A percentile compares a stretch with the other conserved stretches of the same genome.
These are phyloP conservation scores for Brotula barbata DNA, from an alignment of 2,797 vertebrate genomes.

Conservation along the genomic window DNA sequence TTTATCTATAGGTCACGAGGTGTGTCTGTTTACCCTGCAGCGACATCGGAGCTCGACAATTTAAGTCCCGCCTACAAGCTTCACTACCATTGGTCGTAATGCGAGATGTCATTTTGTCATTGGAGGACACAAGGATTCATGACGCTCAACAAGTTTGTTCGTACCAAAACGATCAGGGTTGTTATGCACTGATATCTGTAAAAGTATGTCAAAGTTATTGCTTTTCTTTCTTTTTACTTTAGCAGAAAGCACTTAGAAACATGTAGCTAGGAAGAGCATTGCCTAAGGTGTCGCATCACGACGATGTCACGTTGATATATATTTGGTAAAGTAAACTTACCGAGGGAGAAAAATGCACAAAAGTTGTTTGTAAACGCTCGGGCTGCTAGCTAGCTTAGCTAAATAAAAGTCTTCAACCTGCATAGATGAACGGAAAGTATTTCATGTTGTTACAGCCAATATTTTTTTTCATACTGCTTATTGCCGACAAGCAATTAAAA, in stretches of 20 bases:
- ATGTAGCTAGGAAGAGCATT: background rate
- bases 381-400: background rate
- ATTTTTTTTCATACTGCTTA: background rate
- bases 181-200: constrained; percentile 57
- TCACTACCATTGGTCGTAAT: constrained; percentile 36
- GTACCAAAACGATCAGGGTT: constrained; percentile 31
- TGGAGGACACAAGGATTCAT: constrained; percentile 10
- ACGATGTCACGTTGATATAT: constrained; percentile 13
- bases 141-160: constrained; percentile 39
- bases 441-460: background rate
- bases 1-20: constrained; percentile 12
- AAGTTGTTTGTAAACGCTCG: background rate
- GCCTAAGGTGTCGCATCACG: background rate
- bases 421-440: background rate
- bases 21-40: constrained; percentile 57
- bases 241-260: background rate
- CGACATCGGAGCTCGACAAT: constrained; percentile 38
- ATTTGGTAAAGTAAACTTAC: constrained; percentile 1
- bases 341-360: constrained; percentile 2
- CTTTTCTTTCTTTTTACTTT: constrained; percentile 15
- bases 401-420: background rate
- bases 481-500: background rate
- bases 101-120: background rate
- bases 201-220: constrained; percentile 70
- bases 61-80: constrained; percentile 29